These are phyloP conservation scores for Cosmia trapezina DNA, from an alignment of 2,888 invertebrate genomes.

Conservation along the genomic window DNA sequence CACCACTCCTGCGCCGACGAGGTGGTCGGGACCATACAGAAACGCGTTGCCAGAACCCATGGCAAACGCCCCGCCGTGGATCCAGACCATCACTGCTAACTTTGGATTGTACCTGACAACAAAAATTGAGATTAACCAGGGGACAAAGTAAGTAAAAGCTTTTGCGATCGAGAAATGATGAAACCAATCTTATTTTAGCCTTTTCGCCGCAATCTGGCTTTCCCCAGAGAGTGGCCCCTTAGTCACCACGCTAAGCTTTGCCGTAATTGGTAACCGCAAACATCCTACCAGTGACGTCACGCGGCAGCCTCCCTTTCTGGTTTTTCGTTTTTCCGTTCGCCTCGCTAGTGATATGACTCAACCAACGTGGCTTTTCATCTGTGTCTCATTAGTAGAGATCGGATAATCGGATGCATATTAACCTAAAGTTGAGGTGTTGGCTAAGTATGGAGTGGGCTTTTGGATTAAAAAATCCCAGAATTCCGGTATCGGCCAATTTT, in stretches of 20 bases:
- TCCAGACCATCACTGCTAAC: slow-evolving; percentile 92
- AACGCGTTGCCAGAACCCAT: slow-evolving; percentile 92
- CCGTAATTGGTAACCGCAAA: slow-evolving; percentile 16
- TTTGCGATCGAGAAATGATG: background rate
- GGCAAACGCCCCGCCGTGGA: slow-evolving; percentile 92
- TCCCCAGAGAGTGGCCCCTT: background rate
- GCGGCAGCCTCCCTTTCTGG: background rate
- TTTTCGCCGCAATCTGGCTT: background rate
- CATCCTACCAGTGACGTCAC: slow-evolving; percentile 9
- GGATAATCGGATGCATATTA: too few species aligned
- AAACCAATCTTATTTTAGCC: background rate
- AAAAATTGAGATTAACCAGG: background rate
- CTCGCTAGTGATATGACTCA: slow-evolving; percentile 16
- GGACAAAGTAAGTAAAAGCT: background rate
- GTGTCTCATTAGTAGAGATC: slow-evolving; percentile 9
- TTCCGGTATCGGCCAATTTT: too few species aligned
- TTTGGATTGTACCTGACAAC: slow-evolving; percentile 86
- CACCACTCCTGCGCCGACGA: slow-evolving; percentile 91
- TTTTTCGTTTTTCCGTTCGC: background rate
- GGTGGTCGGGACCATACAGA: slow-evolving; percentile 91
- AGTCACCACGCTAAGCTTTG: background rate
- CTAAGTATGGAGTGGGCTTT: too few species aligned
- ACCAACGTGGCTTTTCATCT: slow-evolving; percentile 5
- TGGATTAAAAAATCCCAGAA: too few species aligned
- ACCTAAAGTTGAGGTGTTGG: too few species aligned